These are phyloP conservation scores for Typhlichthys subterraneus DNA, from an alignment of 2,797 vertebrate species.

Conservation along the genomic window DNA sequence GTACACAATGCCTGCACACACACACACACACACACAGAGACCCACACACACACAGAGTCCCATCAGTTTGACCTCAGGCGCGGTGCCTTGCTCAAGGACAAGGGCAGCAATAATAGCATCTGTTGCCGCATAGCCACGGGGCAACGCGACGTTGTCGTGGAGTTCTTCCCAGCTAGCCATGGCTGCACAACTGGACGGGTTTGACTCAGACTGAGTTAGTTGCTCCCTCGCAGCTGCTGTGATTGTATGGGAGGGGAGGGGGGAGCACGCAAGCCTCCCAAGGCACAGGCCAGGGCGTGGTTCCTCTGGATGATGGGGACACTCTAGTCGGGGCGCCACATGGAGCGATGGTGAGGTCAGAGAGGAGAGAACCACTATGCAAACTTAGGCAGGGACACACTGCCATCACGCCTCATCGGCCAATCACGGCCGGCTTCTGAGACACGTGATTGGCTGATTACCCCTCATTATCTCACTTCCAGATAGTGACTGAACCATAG, in stretches of 20 bases:
- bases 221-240: no score
- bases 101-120: no score
- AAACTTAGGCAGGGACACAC: slow-evolving; percentile 15
- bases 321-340: neutral
- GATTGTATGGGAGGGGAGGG: neutral
- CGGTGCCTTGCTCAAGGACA: no score
- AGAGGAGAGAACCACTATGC: neutral
- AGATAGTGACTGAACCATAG: slow-evolving; percentile 21
- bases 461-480: slow-evolving; percentile 64
- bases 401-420: slow-evolving; percentile 61
- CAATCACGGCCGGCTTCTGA: slow-evolving; percentile 67
- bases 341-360: neutral
- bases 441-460: slow-evolving; percentile 74
- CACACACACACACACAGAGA: neutral
- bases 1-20: slow-evolving; percentile 3
- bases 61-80: no score
- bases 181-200: no score
- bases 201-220: no score
- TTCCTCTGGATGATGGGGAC: no score
- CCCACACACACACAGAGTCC: no score
- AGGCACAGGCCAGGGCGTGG: neutral
- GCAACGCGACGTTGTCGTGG: no score
- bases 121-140: no score
- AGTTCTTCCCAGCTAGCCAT: no score
- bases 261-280: no score